Percentiles rank a stretch among this genome's conserved stretches.
phyloP scores from a whole-genome alignment of 2,888 invertebrate genomes.

The Heliconius erato region DNA sequence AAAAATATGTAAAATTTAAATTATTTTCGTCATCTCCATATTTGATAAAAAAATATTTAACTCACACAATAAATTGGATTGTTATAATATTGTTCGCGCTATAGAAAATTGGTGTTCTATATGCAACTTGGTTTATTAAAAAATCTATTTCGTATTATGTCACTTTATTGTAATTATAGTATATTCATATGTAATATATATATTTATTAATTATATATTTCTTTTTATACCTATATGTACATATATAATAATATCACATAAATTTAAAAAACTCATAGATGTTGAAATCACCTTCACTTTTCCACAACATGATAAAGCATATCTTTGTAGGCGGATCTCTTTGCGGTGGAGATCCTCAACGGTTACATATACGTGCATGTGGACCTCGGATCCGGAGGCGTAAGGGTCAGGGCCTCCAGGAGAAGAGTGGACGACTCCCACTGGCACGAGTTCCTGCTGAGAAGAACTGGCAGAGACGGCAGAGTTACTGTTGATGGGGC shows the following conservation, averaged over 20 bases:
- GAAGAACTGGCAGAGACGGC: conserved; percentile 93
- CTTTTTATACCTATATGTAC: neutral
- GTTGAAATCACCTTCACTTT: neutral
- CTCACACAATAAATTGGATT: neutral
- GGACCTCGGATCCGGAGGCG: conserved; percentile 96
- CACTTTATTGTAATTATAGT: neutral
- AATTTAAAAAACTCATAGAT: too few species aligned
- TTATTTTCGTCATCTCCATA: neutral
- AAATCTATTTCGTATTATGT: neutral
- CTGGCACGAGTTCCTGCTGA: conserved; percentile 96
- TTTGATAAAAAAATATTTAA: neutral
- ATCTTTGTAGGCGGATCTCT: conserved; percentile 91
- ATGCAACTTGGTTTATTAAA: conserved; percentile 11
- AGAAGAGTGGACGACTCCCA: conserved; percentile 95
- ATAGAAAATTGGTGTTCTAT: neutral
- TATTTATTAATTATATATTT: neutral
- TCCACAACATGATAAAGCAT: neutral
- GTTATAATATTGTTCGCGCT: neutral
- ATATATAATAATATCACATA: neutral
- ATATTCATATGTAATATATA: neutral
- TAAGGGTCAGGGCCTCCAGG: conserved; percentile 93
- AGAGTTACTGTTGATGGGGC: conserved; percentile 95
- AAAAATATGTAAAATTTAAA: neutral
- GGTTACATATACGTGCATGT: conserved; percentile 97
- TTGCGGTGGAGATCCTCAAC: conserved; percentile 97